A percentile compares a stretch with the other conserved stretches of the same genome.
These are phyloP conservation scores for Seira sanloemensis DNA, from an alignment of 2,888 invertebrate genomes.

Conservation along the genomic window DNA sequence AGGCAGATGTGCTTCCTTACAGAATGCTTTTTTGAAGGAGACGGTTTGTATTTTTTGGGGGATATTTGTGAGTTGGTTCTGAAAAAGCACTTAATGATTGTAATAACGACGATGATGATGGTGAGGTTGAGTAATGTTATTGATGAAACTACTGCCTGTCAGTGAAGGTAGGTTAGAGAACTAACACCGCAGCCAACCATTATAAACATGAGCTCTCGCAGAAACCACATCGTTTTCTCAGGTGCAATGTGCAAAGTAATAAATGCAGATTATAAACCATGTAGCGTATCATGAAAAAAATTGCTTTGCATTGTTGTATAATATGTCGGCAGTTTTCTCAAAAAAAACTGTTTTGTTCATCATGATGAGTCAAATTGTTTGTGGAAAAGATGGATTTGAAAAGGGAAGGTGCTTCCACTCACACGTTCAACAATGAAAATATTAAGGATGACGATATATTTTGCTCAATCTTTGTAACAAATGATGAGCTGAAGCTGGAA, in stretches of 20 bases:
- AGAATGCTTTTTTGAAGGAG: background rate
- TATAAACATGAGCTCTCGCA: background rate
- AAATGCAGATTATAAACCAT: background rate
- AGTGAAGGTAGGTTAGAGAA: background rate
- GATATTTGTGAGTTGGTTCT: background rate
- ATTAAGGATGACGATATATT: background rate
- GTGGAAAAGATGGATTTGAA: background rate
- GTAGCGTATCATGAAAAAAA: background rate
- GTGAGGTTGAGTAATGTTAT: background rate
- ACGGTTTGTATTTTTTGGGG: background rate
- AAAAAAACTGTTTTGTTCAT: no score
- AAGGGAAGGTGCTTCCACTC: background rate
- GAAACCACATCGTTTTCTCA: background rate
- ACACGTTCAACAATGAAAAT: background rate
- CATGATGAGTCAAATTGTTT: background rate
- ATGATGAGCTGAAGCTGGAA: background rate
- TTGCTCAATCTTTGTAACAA: background rate
- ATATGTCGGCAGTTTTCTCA: background rate
- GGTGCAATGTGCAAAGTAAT: background rate
- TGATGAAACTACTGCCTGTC: background rate
- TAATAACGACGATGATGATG: background rate
- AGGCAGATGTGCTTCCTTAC: conserved; percentile 34
- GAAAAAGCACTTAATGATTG: background rate
- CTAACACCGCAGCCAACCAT: background rate
- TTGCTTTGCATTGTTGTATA: background rate